Percentiles rank a stretch among this genome's conserved stretches.
phyloP scores from a whole-genome alignment of 1,140 invertebrate genomes.

The Whitmania pigra region DNA sequence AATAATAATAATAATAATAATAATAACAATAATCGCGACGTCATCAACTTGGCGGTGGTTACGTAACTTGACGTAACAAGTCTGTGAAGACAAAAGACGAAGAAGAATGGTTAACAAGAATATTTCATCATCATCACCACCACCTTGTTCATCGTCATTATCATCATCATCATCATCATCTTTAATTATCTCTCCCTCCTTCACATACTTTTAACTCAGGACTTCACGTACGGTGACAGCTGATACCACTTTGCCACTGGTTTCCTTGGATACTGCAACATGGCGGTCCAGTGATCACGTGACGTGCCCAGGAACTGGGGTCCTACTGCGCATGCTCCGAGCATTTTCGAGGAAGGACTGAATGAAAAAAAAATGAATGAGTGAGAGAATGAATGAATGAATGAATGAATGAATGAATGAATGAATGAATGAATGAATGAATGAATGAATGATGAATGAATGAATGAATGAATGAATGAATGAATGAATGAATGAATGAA shows the following conservation, averaged over 20 bases:
- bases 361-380: not conserved
- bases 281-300: slow-evolving; percentile 74
- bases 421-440: too few relatives aligned
- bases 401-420: too few relatives aligned
- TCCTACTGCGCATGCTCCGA: slow-evolving; percentile 52
- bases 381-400: not conserved
- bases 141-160: not conserved
- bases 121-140: not conserved
- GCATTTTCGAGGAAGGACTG: slow-evolving; percentile 2
- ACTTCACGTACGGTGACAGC: slow-evolving; percentile 34
- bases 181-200: not conserved
- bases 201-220: not conserved
- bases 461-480: too few relatives aligned
- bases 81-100: too few relatives aligned
- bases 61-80: too few relatives aligned
- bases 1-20: too few relatives aligned
- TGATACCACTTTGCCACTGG: slow-evolving; percentile 75
- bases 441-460: too few relatives aligned
- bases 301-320: slow-evolving; percentile 62
- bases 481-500: too few relatives aligned
- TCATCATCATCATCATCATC: not conserved
- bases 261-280: slow-evolving; percentile 68
- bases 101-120: too few relatives aligned
- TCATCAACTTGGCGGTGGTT: too few relatives aligned
- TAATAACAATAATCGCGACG: too few relatives aligned